Evolutionary conservation across 2,797 vertebrate species (phyloP).

Genomic region (Avahi laniger): DNA sequence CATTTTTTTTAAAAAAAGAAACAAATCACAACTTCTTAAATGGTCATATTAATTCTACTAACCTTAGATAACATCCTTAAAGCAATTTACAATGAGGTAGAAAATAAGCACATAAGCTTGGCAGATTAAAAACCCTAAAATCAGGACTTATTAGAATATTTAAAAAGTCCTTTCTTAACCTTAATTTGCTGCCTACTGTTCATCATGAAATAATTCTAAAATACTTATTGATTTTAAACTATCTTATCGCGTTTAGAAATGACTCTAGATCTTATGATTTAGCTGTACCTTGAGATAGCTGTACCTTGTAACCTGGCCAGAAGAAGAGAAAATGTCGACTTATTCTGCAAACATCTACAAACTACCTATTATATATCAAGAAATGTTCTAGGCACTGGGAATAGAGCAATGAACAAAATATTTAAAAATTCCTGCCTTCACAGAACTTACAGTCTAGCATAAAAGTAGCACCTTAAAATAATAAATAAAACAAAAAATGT

Average conservation of each 20-base stretch:
- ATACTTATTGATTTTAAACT: slow-evolving; percentile 21
- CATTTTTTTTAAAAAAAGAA: background rate
- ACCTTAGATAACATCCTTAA: background rate
- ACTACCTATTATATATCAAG: background rate
- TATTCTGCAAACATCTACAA: slow-evolving; percentile 15
- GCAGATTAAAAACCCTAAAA: slow-evolving; percentile 30
- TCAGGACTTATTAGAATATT: background rate
- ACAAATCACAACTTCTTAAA: background rate
- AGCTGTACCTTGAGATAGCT: slow-evolving; percentile 25
- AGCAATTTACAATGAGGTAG: slow-evolving; percentile 3
- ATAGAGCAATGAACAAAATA: background rate
- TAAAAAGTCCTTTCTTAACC: slow-evolving; percentile 5
- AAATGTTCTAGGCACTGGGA: background rate
- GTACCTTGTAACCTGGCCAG: background rate
- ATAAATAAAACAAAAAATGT: background rate
- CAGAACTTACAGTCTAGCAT: background rate
- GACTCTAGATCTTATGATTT: background rate
- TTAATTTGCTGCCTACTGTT: background rate
- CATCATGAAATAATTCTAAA: slow-evolving; percentile 45
- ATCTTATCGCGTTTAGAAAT: slow-evolving; percentile 35
- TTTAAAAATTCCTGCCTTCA: background rate
- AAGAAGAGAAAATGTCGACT: background rate
- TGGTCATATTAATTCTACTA: background rate
- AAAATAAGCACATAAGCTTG: background rate
- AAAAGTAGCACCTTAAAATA: background rate